Evolutionary conservation across 2,797 vertebrate genomes (phyloP).

Genomic region (Crenichthys baileyi): DNA sequence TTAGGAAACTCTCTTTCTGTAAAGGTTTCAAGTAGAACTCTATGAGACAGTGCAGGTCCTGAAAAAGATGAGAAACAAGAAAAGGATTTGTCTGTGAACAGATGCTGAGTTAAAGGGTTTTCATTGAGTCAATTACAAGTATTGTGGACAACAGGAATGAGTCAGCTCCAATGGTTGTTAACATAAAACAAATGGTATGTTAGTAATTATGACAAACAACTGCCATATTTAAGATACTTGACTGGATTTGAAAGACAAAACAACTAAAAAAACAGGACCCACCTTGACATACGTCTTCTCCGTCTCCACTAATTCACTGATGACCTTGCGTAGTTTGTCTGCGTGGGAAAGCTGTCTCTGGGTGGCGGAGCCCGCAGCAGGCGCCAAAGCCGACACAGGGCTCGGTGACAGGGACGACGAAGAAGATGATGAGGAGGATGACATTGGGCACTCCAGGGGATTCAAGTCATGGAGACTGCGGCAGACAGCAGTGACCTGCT

Average conservation of each 20-base stretch:
- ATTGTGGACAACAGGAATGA: background rate
- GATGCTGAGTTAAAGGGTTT: constrained; percentile 10
- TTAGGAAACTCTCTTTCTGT: constrained; percentile 93
- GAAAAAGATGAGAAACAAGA: constrained; percentile 28
- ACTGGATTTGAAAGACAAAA: background rate
- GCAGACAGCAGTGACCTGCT: constrained; percentile 89
- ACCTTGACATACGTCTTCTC: constrained; percentile 98
- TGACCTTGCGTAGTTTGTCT: constrained; percentile 96
- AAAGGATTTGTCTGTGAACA: constrained; percentile 3
- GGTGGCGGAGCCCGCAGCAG: constrained; percentile 68
- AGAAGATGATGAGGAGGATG: constrained; percentile 75
- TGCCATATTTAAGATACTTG: background rate
- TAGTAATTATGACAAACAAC: background rate
- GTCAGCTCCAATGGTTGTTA: background rate
- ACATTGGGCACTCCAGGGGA: constrained; percentile 78
- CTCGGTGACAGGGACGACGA: constrained; percentile 83
- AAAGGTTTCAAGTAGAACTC: constrained; percentile 93
- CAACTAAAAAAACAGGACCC: constrained; percentile 18
- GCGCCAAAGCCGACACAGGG: constrained; percentile 85
- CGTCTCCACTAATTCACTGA: constrained; percentile 95
- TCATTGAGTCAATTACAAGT: constrained; percentile 4
- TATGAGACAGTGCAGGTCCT: constrained; percentile 95
- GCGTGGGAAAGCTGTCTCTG: constrained; percentile 93
- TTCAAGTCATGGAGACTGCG: constrained; percentile 92
- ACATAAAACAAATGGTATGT: constrained; percentile 3